Base-by-base conservation (phyloP, 92 coral and sea anemone genomes). In the Umimayanthus chanpuru region DNA sequence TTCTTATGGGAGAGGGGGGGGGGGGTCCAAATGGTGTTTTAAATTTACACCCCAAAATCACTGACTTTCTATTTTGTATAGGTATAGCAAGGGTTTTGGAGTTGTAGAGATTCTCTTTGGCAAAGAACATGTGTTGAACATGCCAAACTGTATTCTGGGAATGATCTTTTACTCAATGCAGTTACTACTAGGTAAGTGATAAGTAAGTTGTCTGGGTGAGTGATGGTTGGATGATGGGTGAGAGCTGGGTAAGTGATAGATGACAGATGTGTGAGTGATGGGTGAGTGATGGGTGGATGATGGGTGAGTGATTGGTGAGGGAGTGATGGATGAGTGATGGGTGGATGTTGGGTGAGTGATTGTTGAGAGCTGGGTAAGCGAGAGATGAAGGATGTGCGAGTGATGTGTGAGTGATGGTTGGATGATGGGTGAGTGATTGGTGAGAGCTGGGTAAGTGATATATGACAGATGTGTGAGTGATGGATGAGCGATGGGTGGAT, bases 31-130 rank as follows among this genome's bases (percentile, higher is more conserved):
- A 47, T 6, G 10, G 50, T 9, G 50, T 43, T 43, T 43, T 5
- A 43, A 43, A 5, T 6, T 47, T 47, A 47, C 50, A 47, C 50
- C 50, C 50, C 7, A 47, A 47, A 9, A 11, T 47, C 50, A 7
- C 9, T 38, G 20, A 36, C 36, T 73, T 56, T 23, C 68, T 32
- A 32, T 32, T 9, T 61, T 6, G 55, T 12, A 67, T 79, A 94
- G 96, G 72, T 94, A 94, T 73, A 94, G 96, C 85, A 92, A 85
- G 87, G 96, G 96, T 2, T 94, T 94, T 88, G 96, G 96, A 61
- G 81, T 94, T 26, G 96, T 94, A 11, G 96, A 92, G 77, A 39
- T 94, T 41, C 89, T 94, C 25, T 80, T 94, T 65, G 96, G 96
- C 44, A 94, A 94, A 81, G 94, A 94, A n/a, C 96, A 94, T 76